Conservation (phyloP, 2,888 invertebrate genomes). For the Notodonta dromedarius region DNA sequence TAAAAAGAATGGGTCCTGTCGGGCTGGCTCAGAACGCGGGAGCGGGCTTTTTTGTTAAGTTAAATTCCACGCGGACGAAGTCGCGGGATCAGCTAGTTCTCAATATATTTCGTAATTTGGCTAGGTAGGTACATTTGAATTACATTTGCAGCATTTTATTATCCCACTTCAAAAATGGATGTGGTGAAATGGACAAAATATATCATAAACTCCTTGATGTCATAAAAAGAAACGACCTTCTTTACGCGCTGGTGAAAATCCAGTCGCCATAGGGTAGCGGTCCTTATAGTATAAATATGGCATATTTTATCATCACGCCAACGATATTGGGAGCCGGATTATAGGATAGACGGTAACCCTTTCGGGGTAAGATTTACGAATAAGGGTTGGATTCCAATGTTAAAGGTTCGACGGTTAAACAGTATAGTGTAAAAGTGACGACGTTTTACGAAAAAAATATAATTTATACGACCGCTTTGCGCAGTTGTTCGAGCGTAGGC, state of each 20-base stretch:
- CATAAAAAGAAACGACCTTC: slow-evolving; percentile 66
- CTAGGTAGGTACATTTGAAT: no score
- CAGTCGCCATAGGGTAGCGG: slow-evolving; percentile 42
- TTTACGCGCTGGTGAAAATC: slow-evolving; percentile 47
- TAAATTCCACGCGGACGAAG: no score
- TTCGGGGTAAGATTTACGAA: slow-evolving; percentile 44
- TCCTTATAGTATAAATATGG: slow-evolving; percentile 49
- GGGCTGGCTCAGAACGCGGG: no score
- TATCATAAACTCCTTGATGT: slow-evolving; percentile 13
- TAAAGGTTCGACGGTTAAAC: slow-evolving; percentile 12
- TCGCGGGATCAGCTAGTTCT: no score
- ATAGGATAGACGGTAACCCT: slow-evolving; percentile 61
- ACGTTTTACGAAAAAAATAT: not conserved
- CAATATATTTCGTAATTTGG: no score
- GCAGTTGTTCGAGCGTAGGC: no score
- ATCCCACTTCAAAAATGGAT: not conserved
- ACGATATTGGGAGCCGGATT: slow-evolving; percentile 46
- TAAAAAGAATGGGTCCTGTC: no score
- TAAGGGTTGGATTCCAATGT: slow-evolving; percentile 44
- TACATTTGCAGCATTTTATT: no score
- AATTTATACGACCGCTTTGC: no score
- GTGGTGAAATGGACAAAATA: not conserved
- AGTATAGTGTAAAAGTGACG: not conserved
- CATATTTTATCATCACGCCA: slow-evolving; percentile 60
- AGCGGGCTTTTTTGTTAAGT: no score